A percentile compares a stretch with the other conserved stretches of the same genome.
Conservation (phyloP, 1,140 invertebrate species). For the Argopecten irradians region DNA sequence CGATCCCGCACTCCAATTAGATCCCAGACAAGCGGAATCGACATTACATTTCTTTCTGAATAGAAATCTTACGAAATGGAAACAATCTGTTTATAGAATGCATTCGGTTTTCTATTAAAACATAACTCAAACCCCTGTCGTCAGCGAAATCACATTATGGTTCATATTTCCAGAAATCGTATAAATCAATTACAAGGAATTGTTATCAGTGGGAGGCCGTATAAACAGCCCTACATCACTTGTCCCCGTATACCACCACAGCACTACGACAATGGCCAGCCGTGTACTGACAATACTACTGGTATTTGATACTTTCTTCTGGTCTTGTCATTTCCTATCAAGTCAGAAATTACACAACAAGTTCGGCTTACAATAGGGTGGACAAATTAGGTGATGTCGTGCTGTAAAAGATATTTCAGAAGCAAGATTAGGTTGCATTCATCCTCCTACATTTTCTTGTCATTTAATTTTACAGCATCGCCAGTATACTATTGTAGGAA, state of each 20-base stretch:
- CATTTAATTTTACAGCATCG: neutral
- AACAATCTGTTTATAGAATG: neutral
- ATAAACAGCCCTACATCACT: neutral
- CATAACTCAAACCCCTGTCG: neutral
- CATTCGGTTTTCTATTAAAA: neutral
- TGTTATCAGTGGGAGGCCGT: neutral
- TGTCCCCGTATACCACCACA: neutral
- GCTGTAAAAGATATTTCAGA: neutral
- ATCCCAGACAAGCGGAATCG: neutral
- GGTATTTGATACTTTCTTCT: neutral
- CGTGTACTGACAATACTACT: neutral
- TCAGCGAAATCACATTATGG: neutral
- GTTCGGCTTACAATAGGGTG: neutral
- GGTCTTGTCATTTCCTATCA: neutral
- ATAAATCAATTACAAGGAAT: neutral
- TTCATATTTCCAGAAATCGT: neutral
- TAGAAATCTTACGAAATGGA: neutral
- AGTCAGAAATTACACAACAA: neutral
- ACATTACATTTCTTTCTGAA: neutral
- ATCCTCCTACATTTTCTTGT: neutral
- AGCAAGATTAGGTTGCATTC: constrained; percentile 6
- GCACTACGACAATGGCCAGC: neutral
- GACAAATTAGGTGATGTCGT: neutral
- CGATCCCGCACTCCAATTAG: constrained; percentile 7
- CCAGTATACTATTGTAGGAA: neutral